Percentiles rank a stretch among this genome's conserved stretches.
Evolutionary conservation across 2,888 invertebrate species (phyloP).

Genomic region (Hymenopus coronatus): DNA sequence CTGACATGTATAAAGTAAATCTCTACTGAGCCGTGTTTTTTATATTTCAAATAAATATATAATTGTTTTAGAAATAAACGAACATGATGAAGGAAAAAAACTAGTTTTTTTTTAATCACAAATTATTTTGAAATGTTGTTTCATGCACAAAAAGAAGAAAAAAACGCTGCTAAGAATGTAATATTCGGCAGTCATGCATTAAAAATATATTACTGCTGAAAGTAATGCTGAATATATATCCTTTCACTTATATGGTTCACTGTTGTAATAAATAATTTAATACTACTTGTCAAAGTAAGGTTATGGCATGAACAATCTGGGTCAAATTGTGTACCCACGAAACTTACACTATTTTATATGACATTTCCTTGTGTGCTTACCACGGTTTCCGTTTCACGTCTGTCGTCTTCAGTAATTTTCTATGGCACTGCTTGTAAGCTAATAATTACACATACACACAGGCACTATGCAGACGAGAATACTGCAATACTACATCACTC

Average conservation of each 20-base stretch:
- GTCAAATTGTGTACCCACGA: background rate
- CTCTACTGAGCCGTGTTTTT: too few species aligned
- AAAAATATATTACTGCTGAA: background rate
- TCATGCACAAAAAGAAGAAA: too few species aligned
- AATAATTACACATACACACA: background rate
- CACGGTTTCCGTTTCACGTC: background rate
- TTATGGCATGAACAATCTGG: slow-evolving; percentile 8
- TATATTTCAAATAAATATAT: too few species aligned
- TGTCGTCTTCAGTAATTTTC: background rate
- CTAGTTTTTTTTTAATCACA: too few species aligned
- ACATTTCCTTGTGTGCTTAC: background rate
- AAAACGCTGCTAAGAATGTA: too few species aligned
- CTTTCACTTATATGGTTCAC: background rate
- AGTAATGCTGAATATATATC: background rate
- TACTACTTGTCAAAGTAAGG: background rate
- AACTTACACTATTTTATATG: background rate
- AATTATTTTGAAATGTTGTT: too few species aligned
- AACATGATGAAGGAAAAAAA: too few species aligned
- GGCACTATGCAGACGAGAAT: slow-evolving; percentile 4
- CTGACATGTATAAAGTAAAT: too few species aligned
- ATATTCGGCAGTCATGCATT: background rate
- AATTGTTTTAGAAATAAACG: too few species aligned
- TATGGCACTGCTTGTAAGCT: background rate
- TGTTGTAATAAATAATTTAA: background rate
- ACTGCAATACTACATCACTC: slow-evolving; percentile 7